These are phyloP conservation scores for Vireo griseus DNA, from an alignment of 2,797 vertebrate genomes.

Conservation along the genomic window DNA sequence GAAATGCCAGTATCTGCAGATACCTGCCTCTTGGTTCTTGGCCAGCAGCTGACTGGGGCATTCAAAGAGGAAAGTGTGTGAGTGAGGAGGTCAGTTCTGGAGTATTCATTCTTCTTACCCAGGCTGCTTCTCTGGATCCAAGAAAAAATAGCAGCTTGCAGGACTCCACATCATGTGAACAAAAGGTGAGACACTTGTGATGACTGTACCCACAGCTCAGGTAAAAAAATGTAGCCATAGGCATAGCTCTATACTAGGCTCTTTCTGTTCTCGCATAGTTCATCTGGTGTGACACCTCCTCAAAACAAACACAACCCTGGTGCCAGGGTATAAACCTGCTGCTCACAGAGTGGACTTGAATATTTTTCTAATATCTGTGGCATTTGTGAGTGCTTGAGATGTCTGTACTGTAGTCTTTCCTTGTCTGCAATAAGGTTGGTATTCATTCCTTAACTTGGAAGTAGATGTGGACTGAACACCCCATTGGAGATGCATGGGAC, in stretches of 20 bases:
- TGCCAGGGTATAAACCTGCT: background rate
- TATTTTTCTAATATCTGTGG: background rate
- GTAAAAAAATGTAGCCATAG: background rate
- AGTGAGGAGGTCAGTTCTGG: background rate
- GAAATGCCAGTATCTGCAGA: background rate
- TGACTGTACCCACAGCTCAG: background rate
- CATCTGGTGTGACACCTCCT: background rate
- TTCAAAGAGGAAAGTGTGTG: background rate
- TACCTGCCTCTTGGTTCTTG: background rate
- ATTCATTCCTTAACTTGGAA: background rate
- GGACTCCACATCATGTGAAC: accelerated
- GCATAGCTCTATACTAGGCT: background rate
- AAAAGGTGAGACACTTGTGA: background rate
- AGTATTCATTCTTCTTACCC: background rate
- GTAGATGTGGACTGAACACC: background rate
- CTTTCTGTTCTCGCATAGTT: background rate
- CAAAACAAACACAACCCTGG: background rate
- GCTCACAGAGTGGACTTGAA: background rate
- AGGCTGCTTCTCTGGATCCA: background rate
- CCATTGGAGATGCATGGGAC: background rate
- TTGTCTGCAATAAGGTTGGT: background rate
- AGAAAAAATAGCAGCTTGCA: background rate
- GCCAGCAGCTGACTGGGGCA: background rate
- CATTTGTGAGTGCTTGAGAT: background rate
- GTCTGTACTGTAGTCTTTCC: background rate